Conservation (phyloP, 2,888 invertebrate genomes). For the Mythimna ferrago region DNA sequence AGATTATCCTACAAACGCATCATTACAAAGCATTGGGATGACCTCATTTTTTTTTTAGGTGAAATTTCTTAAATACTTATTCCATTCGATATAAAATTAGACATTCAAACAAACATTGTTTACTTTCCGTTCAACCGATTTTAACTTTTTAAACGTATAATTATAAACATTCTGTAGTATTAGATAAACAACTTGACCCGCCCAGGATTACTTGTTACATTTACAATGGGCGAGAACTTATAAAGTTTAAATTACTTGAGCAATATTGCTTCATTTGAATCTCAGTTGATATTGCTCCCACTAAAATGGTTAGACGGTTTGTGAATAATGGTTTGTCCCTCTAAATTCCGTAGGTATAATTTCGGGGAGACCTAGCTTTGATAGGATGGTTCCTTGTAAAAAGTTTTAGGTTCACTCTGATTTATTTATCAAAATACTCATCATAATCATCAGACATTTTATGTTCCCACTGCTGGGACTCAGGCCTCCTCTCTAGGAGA, state of each 20-base stretch:
- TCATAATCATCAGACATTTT: no score
- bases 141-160: no score
- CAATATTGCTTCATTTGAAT: constrained; percentile 40
- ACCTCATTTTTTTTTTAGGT: no score
- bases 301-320: constrained; percentile 20
- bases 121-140: no score
- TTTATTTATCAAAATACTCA: constrained; percentile 4
- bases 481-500: no score
- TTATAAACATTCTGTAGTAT: neutral
- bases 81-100: no score
- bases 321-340: constrained; percentile 29
- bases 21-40: no score
- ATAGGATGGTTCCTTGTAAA: neutral
- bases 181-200: constrained; percentile 10
- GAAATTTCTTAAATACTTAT: no score
- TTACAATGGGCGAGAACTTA: constrained; percentile 23
- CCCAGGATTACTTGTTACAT: constrained; percentile 32
- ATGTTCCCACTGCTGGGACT: no score
- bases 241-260: constrained; percentile 49
- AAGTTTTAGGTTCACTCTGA: neutral
- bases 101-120: no score
- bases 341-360: constrained; percentile 39
- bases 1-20: no score
- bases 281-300: constrained; percentile 34
- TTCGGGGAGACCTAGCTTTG: constrained; percentile 8